Evolutionary conservation across 2,113 vertebrate genomes (phyloP), one percentile per base, ranked within the genome.

Genomic region (Anser brachyrhynchus): DNA sequence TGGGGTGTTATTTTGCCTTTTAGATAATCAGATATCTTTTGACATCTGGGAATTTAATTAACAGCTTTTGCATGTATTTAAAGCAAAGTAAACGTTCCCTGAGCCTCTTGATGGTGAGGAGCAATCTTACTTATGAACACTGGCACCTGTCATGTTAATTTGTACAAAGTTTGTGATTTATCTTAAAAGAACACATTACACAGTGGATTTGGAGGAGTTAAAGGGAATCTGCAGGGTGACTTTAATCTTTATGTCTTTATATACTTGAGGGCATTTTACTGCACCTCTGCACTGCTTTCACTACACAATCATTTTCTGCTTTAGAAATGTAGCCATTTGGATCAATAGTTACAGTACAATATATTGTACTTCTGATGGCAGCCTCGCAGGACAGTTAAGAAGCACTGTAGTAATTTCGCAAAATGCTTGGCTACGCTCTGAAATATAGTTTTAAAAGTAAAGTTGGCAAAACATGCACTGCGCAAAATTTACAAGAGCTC

Each of bases 251-350:
- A 98, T 96, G 97, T 98, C 97, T 98, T 98, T 98, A 98, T 98
- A 96, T 98, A 98, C 97, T 97, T 97, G 97, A 98, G 98, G 98
- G 97, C 97, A 97, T 98, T 98, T 98, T 97, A 97, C 97, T 97
- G 97, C 97, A 97, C 98, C 97, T 98, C 97, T 97, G 97, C 94
- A 96, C 97, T 96, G 97, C 97, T 98, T 98, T 98, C 97, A 96
- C 97, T 97, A 96, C 96, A 97, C 98, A 97, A 98, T 98, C 98
- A 98, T 99, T 98, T 98, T 99, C 98, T 98, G 97, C 98, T 98
- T 98, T 98, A 98, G 98, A 98, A 98, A 98, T 96, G 97, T 98
- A 98, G 98, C 98, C 98, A 96, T 98, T 97, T 97, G 98, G 98
- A 99, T 99, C 98, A 98, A 99, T 98, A 99, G 96, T 88, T 97